A percentile compares a stretch with the other conserved stretches of the same genome.
These are phyloP conservation scores for Pantherophis alleghaniensis DNA, from an alignment of 2,797 vertebrate genomes.

Conservation along the genomic window DNA sequence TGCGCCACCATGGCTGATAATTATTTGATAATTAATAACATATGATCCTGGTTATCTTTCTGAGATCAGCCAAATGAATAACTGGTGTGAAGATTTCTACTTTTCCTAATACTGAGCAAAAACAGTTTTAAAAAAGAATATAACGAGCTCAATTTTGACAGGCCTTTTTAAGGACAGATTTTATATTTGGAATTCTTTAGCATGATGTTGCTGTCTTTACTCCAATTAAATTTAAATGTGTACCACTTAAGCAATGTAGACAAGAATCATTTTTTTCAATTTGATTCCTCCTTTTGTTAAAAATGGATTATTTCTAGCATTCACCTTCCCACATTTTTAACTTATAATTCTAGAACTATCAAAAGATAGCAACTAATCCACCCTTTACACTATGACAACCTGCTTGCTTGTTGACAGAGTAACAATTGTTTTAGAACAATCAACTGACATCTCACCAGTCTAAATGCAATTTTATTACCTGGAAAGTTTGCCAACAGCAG, in stretches of 20 bases:
- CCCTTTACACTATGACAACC: not conserved
- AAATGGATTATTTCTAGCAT: slow-evolving; percentile 16
- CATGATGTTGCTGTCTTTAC: not conserved
- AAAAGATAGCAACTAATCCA: slow-evolving; percentile 8
- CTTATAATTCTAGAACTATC: slow-evolving; percentile 9
- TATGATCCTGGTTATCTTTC: not conserved
- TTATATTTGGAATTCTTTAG: not conserved
- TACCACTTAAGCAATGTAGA: not conserved
- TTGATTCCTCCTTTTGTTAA: slow-evolving; percentile 14
- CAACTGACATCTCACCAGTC: slow-evolving; percentile 20
- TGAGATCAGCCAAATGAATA: not conserved
- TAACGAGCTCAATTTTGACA: not conserved
- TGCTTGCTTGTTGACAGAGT: slow-evolving; percentile 9
- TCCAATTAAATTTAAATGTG: not conserved
- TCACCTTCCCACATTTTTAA: not conserved
- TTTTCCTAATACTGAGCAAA: not conserved
- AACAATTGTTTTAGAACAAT: slow-evolving; percentile 43
- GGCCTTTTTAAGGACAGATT: not conserved
- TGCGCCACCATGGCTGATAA: no score
- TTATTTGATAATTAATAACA: not conserved
- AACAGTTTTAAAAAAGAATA: fast-evolving
- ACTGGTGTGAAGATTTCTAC: not conserved
- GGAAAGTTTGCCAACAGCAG: slow-evolving; percentile 95
- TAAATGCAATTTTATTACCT: slow-evolving; percentile 76
- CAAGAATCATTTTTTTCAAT: slow-evolving; percentile 17